Conservation (phyloP, 2,888 invertebrate species). For the Heteropelma amictum region DNA sequence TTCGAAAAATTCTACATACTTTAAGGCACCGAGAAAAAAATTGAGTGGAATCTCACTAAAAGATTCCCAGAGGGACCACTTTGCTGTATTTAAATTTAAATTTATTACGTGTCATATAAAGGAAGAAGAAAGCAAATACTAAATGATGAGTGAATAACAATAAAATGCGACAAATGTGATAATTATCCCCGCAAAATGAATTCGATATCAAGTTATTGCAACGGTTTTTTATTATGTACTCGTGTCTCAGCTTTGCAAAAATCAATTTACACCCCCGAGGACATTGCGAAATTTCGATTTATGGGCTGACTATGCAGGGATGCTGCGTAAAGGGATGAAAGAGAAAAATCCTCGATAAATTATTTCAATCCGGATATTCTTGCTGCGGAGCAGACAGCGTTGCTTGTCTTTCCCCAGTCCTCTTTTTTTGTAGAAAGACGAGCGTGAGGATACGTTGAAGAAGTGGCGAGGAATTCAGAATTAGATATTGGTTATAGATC, state of each 20-base stretch:
- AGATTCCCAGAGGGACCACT: too few species aligned
- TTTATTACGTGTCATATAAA: not conserved
- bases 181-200: conserved; percentile 10
- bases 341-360: conserved; percentile 22
- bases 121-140: not conserved
- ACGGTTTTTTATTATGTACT: too few species aligned
- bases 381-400: not conserved
- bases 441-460: conserved; percentile 2
- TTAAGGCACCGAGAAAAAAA: too few species aligned
- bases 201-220: conserved; percentile 34
- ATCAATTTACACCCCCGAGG: not conserved
- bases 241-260: too few species aligned
- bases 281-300: conserved; percentile 24
- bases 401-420: not conserved
- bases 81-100: too few species aligned
- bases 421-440: conserved; percentile 2
- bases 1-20: too few species aligned
- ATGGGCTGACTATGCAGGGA: not conserved
- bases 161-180: not conserved
- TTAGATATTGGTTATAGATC: conserved; percentile 44
- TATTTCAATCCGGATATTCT: conserved; percentile 27
- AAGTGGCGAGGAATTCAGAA: conserved; percentile 46
- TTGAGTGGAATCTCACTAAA: too few species aligned
- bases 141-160: not conserved
- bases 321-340: conserved; percentile 2